A percentile compares a stretch with the other conserved stretches of the same genome.
Conservation (phyloP, 2,888 invertebrate species). For the Amblyjoppa proteus region DNA sequence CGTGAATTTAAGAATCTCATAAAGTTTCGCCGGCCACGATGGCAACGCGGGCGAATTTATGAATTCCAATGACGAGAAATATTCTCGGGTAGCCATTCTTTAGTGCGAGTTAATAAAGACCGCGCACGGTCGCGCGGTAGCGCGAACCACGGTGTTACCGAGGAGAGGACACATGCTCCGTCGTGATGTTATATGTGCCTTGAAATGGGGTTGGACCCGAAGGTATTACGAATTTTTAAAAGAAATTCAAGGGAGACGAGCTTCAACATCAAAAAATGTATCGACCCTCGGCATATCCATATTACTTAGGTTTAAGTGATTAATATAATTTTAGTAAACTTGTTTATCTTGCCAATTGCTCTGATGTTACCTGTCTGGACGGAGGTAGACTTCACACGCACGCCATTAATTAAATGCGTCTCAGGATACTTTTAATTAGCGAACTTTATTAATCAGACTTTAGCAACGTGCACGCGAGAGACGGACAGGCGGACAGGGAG, state of each 20-base stretch:
- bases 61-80: constrained; percentile 77
- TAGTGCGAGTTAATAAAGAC: constrained; percentile 73
- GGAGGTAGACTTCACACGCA: background rate
- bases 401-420: constrained; percentile 26
- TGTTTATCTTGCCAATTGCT: background rate
- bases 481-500: constrained; percentile 1
- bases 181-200: background rate
- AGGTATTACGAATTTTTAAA: constrained; percentile 17
- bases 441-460: constrained; percentile 38
- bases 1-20: constrained; percentile 77
- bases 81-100: constrained; percentile 74
- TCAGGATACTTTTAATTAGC: constrained; percentile 26
- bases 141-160: background rate
- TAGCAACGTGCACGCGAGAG: constrained; percentile 23
- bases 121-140: constrained; percentile 18
- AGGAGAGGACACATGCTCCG: background rate
- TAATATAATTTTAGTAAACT: background rate
- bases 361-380: background rate
- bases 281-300: background rate
- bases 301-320: background rate
- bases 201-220: constrained; percentile 2
- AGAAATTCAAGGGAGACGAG: constrained; percentile 11
- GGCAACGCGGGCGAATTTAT: constrained; percentile 73
- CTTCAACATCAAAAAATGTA: background rate
- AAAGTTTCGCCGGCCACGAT: constrained; percentile 66